Evolutionary conservation across 2,888 invertebrate species (phyloP).

Genomic region (Napeogenes inachia): DNA sequence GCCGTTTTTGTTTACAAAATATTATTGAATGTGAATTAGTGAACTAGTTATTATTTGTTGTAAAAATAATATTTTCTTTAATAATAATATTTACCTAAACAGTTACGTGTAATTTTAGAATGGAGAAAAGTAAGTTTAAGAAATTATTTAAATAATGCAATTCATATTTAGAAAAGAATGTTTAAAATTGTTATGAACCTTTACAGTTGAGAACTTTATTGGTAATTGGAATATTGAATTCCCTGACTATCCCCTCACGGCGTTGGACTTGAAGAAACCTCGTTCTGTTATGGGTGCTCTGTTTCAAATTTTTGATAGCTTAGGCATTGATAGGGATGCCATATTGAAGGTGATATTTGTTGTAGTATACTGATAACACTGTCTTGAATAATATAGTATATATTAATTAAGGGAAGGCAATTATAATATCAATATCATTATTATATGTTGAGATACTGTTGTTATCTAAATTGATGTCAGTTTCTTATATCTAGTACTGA

Average conservation of each 20-base stretch:
- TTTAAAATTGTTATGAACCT: conserved; percentile 23
- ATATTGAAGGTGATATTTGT: conserved; percentile 46
- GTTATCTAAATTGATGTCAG: no score
- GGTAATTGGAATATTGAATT: conserved; percentile 56
- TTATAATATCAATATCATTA: background rate
- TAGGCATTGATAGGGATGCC: conserved; percentile 58
- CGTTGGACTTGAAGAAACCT: conserved; percentile 54
- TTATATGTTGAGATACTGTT: no score
- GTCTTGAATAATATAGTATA: background rate
- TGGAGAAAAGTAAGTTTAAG: conserved; percentile 1
- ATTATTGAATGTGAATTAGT: no score
- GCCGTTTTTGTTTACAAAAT: no score
- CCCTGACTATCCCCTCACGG: conserved; percentile 46
- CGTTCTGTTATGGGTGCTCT: conserved; percentile 56
- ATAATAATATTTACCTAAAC: no score
- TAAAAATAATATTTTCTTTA: no score
- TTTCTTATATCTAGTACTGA: no score
- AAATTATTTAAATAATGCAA: background rate
- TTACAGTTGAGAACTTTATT: conserved; percentile 47
- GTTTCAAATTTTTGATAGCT: conserved; percentile 51
- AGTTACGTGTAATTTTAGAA: background rate
- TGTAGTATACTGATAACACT: background rate
- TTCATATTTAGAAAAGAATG: background rate
- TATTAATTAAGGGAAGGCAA: background rate
- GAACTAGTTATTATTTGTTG: no score